These are phyloP conservation scores for Eciton burchellii DNA, from an alignment of 1,140 invertebrate genomes.

Conservation along the genomic window DNA sequence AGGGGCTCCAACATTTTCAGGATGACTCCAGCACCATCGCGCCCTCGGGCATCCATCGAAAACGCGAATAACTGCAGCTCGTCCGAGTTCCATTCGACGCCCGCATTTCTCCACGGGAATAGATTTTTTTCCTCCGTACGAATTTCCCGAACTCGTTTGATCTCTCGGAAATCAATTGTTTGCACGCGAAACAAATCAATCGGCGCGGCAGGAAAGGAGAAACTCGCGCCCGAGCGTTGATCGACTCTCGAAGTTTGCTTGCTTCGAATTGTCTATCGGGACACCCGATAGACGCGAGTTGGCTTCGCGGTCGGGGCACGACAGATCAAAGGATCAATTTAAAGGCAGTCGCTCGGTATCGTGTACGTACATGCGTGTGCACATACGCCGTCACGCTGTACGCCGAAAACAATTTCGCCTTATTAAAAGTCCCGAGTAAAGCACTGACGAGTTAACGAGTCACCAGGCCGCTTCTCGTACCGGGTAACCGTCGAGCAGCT, in stretches of 20 bases:
- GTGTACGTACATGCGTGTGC: slow-evolving; percentile 15
- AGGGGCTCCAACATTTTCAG: slow-evolving; percentile 2
- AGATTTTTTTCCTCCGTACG: slow-evolving; percentile 27
- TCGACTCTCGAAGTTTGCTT: background rate
- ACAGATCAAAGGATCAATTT: slow-evolving; percentile 68
- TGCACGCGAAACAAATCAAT: slow-evolving; percentile 27
- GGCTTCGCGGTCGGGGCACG: slow-evolving; percentile 7
- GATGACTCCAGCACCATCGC: background rate
- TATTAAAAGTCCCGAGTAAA: slow-evolving; percentile 68
- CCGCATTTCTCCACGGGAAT: background rate
- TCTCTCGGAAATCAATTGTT: slow-evolving; percentile 45
- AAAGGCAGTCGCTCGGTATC: slow-evolving; percentile 56
- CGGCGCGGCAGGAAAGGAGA: background rate
- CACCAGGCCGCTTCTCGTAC: slow-evolving; percentile 44
- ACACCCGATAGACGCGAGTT: slow-evolving; percentile 52
- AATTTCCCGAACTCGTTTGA: slow-evolving; percentile 47
- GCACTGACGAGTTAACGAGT: slow-evolving; percentile 56
- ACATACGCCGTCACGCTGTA: slow-evolving; percentile 61
- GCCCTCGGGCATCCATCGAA: background rate
- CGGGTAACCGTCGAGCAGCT: background rate
- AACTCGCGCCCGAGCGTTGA: background rate
- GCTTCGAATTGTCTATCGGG: background rate
- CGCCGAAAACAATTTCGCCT: slow-evolving; percentile 69
- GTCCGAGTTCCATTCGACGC: slow-evolving; percentile 3
- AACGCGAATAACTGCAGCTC: slow-evolving; percentile 30